A percentile compares a stretch with the other conserved stretches of the same genome.
These are phyloP conservation scores for Mustela lutreola DNA, from an alignment of 2,113 vertebrate genomes.

Conservation along the genomic window DNA sequence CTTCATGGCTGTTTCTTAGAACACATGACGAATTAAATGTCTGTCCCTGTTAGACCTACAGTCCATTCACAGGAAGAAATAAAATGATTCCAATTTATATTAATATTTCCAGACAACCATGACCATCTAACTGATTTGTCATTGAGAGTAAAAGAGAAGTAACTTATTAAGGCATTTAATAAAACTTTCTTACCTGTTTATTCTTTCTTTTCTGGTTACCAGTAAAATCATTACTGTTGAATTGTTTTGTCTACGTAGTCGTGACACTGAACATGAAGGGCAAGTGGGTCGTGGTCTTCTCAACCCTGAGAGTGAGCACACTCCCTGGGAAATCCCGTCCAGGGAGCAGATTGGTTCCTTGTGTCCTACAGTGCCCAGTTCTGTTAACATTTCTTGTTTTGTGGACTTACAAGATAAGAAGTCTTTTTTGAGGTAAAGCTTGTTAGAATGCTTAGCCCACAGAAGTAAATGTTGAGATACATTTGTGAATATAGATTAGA, in stretches of 20 bases:
- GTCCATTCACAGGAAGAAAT: not conserved
- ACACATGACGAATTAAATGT: too few relatives aligned
- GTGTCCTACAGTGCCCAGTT: not conserved
- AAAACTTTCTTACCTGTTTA: not conserved
- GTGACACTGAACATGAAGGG: not conserved
- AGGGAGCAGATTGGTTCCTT: not conserved
- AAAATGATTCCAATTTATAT: not conserved
- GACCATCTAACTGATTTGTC: not conserved
- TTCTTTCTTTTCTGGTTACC: not conserved
- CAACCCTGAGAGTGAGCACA: fast-evolving
- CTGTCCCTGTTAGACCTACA: fast-evolving
- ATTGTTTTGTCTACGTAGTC: not conserved
- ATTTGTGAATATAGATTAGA: not conserved
- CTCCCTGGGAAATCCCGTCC: not conserved
- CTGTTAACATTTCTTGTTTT: not conserved
- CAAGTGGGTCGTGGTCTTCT: too few relatives aligned
- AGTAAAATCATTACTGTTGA: not conserved
- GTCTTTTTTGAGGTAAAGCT: not conserved
- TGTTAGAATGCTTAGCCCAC: not conserved
- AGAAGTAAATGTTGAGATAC: not conserved
- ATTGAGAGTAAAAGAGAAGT: not conserved
- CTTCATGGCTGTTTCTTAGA: fast-evolving
- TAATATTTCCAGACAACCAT: not conserved
- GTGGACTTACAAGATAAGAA: not conserved
- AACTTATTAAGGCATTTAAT: not conserved